Evolutionary conservation across 2,113 vertebrate genomes (phyloP).

Genomic region (Platysteira castanea): DNA sequence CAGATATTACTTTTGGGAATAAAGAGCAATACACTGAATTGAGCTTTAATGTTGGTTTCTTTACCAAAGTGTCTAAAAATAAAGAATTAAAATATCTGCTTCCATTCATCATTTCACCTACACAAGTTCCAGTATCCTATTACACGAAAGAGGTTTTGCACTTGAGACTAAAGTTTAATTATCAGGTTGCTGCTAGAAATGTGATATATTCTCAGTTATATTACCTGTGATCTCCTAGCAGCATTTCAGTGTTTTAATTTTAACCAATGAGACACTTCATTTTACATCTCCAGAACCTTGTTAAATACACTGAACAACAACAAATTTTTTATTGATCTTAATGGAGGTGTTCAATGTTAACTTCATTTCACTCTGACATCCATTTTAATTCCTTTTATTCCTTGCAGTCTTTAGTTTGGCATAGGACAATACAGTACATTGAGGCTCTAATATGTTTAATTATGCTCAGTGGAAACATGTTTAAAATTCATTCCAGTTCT

Average conservation of each 20-base stretch:
- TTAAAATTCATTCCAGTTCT: conserved; percentile 30
- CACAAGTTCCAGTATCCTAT: neutral
- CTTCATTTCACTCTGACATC: neutral
- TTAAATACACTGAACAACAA: conserved; percentile 9
- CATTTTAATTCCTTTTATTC: conserved; percentile 12
- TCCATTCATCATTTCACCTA: conserved; percentile 38
- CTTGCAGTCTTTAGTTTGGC: neutral
- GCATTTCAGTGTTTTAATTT: conserved; percentile 9
- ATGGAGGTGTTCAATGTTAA: neutral
- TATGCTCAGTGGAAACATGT: conserved; percentile 15
- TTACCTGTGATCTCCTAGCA: neutral
- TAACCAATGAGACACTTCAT: neutral
- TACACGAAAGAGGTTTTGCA: neutral
- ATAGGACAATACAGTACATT: neutral
- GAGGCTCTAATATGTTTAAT: conserved; percentile 25
- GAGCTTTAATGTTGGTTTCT: neutral
- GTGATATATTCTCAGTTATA: neutral
- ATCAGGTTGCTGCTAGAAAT: neutral
- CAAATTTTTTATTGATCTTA: conserved; percentile 11
- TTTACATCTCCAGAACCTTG: neutral
- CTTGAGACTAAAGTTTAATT: conserved; percentile 26
- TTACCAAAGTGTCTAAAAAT: neutral
- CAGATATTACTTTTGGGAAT: conserved; percentile 12
- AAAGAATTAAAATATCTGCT: conserved; percentile 7
- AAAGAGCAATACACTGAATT: neutral